These are phyloP conservation scores for Paralichthys olivaceus DNA, from an alignment of 2,113 vertebrate genomes.

Conservation along the genomic window DNA sequence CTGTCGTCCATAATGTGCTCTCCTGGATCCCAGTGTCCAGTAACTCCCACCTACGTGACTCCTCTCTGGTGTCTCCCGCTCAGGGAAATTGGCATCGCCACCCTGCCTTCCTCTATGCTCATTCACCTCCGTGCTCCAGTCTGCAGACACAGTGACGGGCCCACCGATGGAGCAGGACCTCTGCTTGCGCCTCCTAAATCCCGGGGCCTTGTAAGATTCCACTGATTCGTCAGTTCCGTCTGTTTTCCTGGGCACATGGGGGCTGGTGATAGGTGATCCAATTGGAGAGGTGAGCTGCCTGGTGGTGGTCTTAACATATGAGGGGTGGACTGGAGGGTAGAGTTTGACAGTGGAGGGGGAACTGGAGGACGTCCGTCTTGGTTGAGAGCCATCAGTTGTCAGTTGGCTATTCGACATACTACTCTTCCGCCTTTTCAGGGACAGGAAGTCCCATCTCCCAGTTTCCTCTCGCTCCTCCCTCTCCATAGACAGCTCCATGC, in stretches of 20 bases:
- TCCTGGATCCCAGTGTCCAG: slow-evolving; percentile 79
- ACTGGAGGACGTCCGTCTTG: slow-evolving; percentile 63
- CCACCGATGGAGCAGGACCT: slow-evolving; percentile 85
- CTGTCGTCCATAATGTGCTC: slow-evolving; percentile 79
- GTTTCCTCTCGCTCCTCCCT: slow-evolving; percentile 51
- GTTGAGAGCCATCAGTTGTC: slow-evolving; percentile 67
- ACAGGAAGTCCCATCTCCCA: slow-evolving; percentile 48
- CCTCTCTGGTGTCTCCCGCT: slow-evolving; percentile 69
- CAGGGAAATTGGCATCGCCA: slow-evolving; percentile 71
- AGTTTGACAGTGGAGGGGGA: slow-evolving; percentile 81
- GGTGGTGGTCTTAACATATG: slow-evolving; percentile 96
- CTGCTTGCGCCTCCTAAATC: slow-evolving; percentile 77
- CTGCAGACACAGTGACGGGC: slow-evolving; percentile 82
- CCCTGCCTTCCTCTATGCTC: slow-evolving; percentile 58
- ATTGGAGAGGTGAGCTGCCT: slow-evolving; percentile 92
- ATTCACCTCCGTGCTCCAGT: slow-evolving; percentile 86
- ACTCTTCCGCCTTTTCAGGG: slow-evolving; percentile 70
- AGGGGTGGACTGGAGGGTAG: slow-evolving; percentile 88
- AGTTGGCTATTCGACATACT: slow-evolving; percentile 66
- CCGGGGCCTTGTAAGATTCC: slow-evolving; percentile 60
- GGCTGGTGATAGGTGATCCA: slow-evolving; percentile 88
- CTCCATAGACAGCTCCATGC: slow-evolving; percentile 70
- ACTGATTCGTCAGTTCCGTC: slow-evolving; percentile 48
- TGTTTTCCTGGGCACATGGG: slow-evolving; percentile 80
- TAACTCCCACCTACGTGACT: slow-evolving; percentile 59